These are phyloP conservation scores for Montipora sp. DNA, from an alignment of 64 coral and sea anemone genomes.

Conservation along the genomic window DNA sequence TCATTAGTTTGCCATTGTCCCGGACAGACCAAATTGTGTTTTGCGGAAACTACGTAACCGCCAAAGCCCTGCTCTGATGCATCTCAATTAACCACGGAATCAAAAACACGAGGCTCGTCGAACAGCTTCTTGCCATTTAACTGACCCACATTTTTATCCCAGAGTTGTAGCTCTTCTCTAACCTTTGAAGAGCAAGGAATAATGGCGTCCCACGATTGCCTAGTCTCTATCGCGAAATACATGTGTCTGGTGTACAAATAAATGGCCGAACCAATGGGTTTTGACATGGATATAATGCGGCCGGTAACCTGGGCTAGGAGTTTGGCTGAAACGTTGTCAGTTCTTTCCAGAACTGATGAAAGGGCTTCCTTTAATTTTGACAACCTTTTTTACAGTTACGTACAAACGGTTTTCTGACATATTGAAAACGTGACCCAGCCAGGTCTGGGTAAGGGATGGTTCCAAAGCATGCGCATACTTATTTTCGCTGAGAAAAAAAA, in stretches of 20 bases:
- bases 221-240: slow-evolving; percentile 43
- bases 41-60: not conserved
- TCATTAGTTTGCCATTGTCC: slow-evolving; percentile 15
- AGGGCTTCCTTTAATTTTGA: slow-evolving; percentile 36
- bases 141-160: too few relatives aligned
- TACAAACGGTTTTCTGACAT: slow-evolving; percentile 3
- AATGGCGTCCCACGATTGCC: slow-evolving; percentile 4
- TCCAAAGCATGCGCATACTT: not conserved
- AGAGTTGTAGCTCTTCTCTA: not conserved
- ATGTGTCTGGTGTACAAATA: slow-evolving; percentile 40
- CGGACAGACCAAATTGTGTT: not conserved
- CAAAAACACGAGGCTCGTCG: not conserved
- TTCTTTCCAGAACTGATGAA: not conserved
- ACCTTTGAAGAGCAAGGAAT: slow-evolving; percentile 12
- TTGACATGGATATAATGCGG: slow-evolving; percentile 43
- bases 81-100: slow-evolving; percentile 15
- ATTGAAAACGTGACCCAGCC: not conserved
- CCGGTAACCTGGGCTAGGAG: slow-evolving; percentile 27
- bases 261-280: slow-evolving; percentile 25
- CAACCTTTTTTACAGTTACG: not conserved
- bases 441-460: not conserved
- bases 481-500: not conserved
- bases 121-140: too few relatives aligned
- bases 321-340: not conserved
- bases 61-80: slow-evolving; percentile 15